Base-by-base conservation (phyloP, 2,888 invertebrate species). In the Hyppa rectilinea region DNA sequence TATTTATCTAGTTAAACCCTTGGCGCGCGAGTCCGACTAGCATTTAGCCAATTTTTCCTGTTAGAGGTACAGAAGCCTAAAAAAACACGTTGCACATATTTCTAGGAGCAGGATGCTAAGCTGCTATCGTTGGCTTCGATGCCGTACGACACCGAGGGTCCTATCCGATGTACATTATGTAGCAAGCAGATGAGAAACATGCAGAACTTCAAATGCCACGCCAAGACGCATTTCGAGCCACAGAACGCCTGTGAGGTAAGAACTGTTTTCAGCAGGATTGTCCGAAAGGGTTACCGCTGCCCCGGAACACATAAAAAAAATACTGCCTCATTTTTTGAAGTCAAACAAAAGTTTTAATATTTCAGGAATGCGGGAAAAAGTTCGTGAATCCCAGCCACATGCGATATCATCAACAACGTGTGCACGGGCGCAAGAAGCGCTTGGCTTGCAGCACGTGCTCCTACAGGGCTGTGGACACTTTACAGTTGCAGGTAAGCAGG, bases 151-250 rank as follows among this genome's bases (percentile, higher is more conserved):
- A 40, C 6, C 0, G 23, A 43, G 0, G 82, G 86, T 0, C 80
- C 87, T 0, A 40, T 88, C 0, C 67, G 55, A 7, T 88, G 88
- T 36, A 69, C 34, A 0, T 1, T 85, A 0, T 88, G 88, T 23
- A 58, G 47, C 7, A 80, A 75, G 0, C 23, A 52, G 2, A 1
- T 85, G 20, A 68, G 65, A 0, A 80, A 76, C 1, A 7, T 68
- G 4, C 71, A 71, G 20, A 82, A 74, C 4, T 88, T 88, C n/a
- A 79, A 80, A 31, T 66, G 59, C 2, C 88, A 88, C 4, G 88
- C 88, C 0, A 82, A 80, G n/a, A 87, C 79, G 4, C 88, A 88
- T 63, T 86, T 85, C 49, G 86, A 83, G 0, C 82, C 76, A 0
- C 81, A 83, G 26, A 80, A 85, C 6, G 23, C 81, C 0, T 88